Base-by-base conservation (phyloP, 2,113 vertebrate species). In the Rana temporaria region DNA sequence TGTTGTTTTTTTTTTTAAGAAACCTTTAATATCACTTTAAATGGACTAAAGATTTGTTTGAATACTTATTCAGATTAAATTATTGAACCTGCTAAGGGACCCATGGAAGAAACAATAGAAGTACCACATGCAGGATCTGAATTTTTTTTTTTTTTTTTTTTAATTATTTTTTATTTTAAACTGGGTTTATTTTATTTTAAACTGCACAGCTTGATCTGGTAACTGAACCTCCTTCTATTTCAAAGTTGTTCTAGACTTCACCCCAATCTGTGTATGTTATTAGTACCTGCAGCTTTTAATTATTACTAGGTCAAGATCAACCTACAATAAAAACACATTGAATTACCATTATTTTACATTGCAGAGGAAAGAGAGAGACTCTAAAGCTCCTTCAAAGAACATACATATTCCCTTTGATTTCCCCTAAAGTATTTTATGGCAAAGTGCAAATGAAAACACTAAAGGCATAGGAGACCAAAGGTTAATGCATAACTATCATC, bases 281-380 rank as follows among this genome's bases (percentile, higher is more conserved):
- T 70, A 32, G 65, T 66, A 79, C 66, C 32, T 42, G 53, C 55
- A 69, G 78, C 17, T 70, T 79, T 79, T 79, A 79, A 69, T 69
- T 69, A 60, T 38, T 59, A 24, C 55, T 18, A 11, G 65, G 34
- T 38, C 34, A 34, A 68, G 48, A 69, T 53, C 55, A 79, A 55
- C 12, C 56, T 48, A 65, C 65, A 70, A 79, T 60, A 75, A 38
- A 56, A 79, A 68, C 65, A 38, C 32, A 69, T 69, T 53, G 78
- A 60, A 60, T 69, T 20, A n/a, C 52, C 5, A 42, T 64, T 7
- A 68, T 16, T 79, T 60, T 19, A 42, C 60, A 65, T 69, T 57
- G 20, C 53, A 42, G 14, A 30, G 20, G 64, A 20, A 68, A 42
- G 17, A 55, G 9, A 72, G 16, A 14, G 62, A 48, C 17, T 30